Evolutionary conservation across 1,140 invertebrate species (phyloP).

Genomic region (Dolichoris vasculosae): DNA sequence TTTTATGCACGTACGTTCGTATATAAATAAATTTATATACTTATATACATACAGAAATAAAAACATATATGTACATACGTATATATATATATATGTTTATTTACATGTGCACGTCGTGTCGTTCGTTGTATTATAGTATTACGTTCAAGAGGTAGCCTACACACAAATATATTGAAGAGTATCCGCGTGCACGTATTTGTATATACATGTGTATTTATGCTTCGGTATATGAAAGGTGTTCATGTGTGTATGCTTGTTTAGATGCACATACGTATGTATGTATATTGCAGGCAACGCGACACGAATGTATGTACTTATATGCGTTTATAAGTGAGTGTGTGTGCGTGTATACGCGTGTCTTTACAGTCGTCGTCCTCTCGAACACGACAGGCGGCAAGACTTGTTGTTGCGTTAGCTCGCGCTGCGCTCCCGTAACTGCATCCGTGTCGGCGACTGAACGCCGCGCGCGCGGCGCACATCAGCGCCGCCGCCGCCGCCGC

Average conservation of each 20-base stretch:
- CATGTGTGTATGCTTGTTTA: background rate
- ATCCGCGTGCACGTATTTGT: background rate
- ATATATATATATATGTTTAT: background rate
- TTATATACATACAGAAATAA: background rate
- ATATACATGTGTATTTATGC: background rate
- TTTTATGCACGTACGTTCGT: background rate
- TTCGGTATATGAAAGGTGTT: background rate
- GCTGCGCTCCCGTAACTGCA: conserved; percentile 76
- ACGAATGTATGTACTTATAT: background rate
- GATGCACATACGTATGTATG: background rate
- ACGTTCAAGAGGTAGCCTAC: background rate
- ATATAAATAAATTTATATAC: background rate
- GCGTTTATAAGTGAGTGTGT: background rate
- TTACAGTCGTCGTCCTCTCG: conserved; percentile 30
- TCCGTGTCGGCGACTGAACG: conserved; percentile 65
- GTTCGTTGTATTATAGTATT: background rate
- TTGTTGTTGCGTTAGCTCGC: conserved; percentile 73
- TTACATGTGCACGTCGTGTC: background rate
- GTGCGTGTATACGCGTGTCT: background rate
- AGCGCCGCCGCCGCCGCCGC: conserved; percentile 65
- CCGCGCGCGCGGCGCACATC: conserved; percentile 40
- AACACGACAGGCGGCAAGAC: conserved; percentile 31
- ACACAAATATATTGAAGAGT: background rate
- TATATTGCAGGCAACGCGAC: background rate
- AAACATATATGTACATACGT: background rate